These are phyloP conservation scores for Halocaridina rubra DNA, from an alignment of 2,888 invertebrate species.

Conservation along the genomic window DNA sequence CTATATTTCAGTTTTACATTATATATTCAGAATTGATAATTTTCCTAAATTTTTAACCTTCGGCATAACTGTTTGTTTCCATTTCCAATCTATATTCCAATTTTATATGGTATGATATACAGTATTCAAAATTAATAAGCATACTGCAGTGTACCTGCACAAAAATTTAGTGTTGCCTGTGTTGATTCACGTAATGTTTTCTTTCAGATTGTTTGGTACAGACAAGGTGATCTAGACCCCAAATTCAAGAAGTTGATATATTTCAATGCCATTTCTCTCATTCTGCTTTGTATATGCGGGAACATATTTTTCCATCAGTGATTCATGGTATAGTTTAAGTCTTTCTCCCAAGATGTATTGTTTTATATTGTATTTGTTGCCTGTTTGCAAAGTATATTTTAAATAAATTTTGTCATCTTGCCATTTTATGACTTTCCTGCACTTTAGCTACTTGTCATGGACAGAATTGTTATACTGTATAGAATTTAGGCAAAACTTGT, in stretches of 20 bases:
- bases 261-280: conserved; percentile 69
- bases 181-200: too few relatives aligned
- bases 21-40: not conserved
- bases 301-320: conserved; percentile 66
- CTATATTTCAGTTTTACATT: not conserved
- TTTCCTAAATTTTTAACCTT: not conserved
- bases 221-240: conserved; percentile 70
- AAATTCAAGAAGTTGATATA: conserved; percentile 69
- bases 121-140: not conserved
- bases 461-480: not conserved
- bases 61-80: too few relatives aligned
- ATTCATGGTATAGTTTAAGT: not conserved
- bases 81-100: too few relatives aligned
- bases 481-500: too few relatives aligned
- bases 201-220: conserved; percentile 70
- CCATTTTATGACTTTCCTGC: not conserved
- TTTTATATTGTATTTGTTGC: not conserved
- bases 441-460: not conserved
- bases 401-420: not conserved
- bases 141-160: not conserved
- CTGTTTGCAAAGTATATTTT: not conserved
- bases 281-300: conserved; percentile 69
- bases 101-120: not conserved
- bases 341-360: not conserved
- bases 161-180: too few relatives aligned